These are phyloP conservation scores for Heterodera filipjevi DNA, from an alignment of 2,888 invertebrate genomes.

Conservation along the genomic window DNA sequence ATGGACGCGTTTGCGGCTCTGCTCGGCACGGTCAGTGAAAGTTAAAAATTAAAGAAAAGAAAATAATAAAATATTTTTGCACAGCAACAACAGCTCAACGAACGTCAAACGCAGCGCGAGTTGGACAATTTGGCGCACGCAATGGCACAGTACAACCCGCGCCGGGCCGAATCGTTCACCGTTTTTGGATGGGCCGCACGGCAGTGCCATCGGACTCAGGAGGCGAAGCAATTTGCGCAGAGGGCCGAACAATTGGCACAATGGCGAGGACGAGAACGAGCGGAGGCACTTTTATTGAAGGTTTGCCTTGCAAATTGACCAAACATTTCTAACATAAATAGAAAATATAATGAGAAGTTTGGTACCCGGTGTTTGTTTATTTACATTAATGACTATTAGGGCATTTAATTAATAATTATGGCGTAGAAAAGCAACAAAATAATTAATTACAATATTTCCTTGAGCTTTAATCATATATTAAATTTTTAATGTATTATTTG, in stretches of 20 bases:
- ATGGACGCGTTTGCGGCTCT: constrained; percentile 35
- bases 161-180: constrained; percentile 26
- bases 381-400: too few relatives aligned
- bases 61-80: not conserved
- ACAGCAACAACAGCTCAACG: constrained; percentile 7
- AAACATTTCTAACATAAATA: too few relatives aligned
- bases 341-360: too few relatives aligned
- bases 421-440: too few relatives aligned
- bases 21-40: constrained; percentile 26
- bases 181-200: constrained; percentile 31
- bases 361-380: too few relatives aligned
- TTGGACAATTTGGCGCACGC: constrained; percentile 30
- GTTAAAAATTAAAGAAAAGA: not conserved
- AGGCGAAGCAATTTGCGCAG: constrained; percentile 32
- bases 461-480: too few relatives aligned
- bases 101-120: constrained; percentile 22
- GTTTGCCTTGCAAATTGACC: not conserved
- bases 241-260: constrained; percentile 27
- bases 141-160: constrained; percentile 21
- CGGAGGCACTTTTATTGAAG: constrained; percentile 29
- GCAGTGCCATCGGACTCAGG: constrained; percentile 27
- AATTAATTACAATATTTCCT: too few relatives aligned
- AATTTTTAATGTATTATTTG: too few relatives aligned
- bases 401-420: too few relatives aligned
- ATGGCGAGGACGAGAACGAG: constrained; percentile 18